Percentiles rank a stretch among this genome's conserved stretches.
phyloP scores from a whole-genome alignment of 2,797 vertebrate species.

The Pogonophryne albipinna region DNA sequence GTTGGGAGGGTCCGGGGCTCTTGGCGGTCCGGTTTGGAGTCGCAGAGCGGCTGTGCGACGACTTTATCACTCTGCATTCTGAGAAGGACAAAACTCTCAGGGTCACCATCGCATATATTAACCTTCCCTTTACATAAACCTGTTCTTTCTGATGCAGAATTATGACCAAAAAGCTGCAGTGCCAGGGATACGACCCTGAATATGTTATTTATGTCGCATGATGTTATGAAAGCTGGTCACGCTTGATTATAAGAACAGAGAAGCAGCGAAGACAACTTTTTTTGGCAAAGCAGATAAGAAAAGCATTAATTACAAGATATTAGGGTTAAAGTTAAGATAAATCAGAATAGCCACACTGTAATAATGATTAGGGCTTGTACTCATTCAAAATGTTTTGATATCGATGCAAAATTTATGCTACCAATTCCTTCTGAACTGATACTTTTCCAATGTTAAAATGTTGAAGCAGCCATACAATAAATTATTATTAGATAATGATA shows the following conservation, averaged over 20 bases:
- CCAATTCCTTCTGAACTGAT: not conserved
- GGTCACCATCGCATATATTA: slow-evolving; percentile 44
- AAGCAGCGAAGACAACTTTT: not conserved
- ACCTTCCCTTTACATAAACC: slow-evolving; percentile 11
- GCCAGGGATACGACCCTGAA: not conserved
- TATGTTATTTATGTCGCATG: not conserved
- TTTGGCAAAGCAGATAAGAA: not conserved
- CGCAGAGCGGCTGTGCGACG: slow-evolving; percentile 87
- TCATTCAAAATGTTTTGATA: too few species aligned
- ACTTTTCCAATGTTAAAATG: too few species aligned
- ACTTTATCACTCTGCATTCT: slow-evolving; percentile 95
- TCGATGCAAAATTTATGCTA: too few species aligned
- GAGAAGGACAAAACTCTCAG: slow-evolving; percentile 27
- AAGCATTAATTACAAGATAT: not conserved
- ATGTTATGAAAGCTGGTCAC: not conserved
- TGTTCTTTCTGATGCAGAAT: not conserved
- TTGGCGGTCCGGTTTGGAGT: slow-evolving; percentile 83
- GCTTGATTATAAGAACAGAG: slow-evolving; percentile 5
- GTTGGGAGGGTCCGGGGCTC: slow-evolving; percentile 89
- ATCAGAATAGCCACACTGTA: not conserved
- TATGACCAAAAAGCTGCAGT: slow-evolving; percentile 28
- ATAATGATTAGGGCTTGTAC: not conserved
- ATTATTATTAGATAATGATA: not conserved
- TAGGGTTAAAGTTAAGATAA: not conserved
- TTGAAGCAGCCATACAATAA: not conserved